phyloP scores from a whole-genome alignment of 64 coral and sea anemone genomes.

The Platygyra sinensis region DNA sequence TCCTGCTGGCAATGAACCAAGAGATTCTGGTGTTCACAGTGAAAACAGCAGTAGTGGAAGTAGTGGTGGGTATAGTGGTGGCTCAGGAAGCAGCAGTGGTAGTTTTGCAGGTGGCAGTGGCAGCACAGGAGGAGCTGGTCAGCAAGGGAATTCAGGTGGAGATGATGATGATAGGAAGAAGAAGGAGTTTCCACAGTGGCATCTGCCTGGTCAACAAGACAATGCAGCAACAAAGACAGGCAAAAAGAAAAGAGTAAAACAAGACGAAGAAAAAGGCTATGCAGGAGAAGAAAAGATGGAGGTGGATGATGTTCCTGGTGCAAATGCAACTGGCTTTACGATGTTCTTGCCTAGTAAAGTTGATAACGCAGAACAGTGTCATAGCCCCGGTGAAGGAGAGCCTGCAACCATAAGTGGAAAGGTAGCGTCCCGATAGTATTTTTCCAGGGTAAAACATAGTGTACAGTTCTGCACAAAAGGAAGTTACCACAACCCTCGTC shows the following conservation, averaged over 20 bases:
- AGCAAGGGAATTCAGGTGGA: neutral
- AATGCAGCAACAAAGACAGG: neutral
- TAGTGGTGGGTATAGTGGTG: neutral
- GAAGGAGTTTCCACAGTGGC: constrained; percentile 1
- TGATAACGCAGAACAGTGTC: constrained; percentile 20
- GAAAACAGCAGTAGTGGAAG: neutral
- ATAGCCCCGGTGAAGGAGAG: neutral
- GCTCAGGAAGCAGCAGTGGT: constrained; percentile 2
- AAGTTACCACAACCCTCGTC: too few species aligned
- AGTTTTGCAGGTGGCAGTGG: neutral
- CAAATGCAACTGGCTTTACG: neutral
- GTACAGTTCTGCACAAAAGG: too few species aligned
- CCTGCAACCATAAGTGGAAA: neutral
- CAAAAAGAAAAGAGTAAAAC: neutral
- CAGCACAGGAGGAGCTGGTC: neutral
- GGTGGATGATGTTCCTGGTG: neutral
- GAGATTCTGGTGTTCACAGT: neutral
- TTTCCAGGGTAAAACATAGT: neutral
- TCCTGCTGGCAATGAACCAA: neutral
- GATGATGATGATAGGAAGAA: constrained; percentile 1
- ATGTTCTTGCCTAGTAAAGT: constrained; percentile 11
- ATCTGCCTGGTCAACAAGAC: neutral
- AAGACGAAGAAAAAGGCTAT: neutral
- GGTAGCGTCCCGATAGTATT: neutral
- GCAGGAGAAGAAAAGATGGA: constrained; percentile 8